Percentiles rank a stretch among this genome's conserved stretches.
phyloP scores from a whole-genome alignment of 2,888 invertebrate species.

The Drosophila mettleri region DNA sequence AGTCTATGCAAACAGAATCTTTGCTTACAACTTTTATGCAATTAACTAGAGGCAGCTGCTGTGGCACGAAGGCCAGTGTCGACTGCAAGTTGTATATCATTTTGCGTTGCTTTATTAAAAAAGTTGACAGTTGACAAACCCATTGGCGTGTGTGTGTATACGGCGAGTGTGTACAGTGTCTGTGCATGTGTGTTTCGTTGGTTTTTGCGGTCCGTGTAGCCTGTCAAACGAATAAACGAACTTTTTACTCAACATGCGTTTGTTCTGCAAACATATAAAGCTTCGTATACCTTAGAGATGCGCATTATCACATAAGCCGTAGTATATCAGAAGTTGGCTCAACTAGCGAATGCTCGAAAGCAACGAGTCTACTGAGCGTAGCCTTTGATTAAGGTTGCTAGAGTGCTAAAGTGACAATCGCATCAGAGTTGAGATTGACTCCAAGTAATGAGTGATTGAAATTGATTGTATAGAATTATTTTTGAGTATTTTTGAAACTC shows the following conservation, averaged over 20 bases:
- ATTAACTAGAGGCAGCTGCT: slow-evolving; percentile 51
- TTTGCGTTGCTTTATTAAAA: slow-evolving; percentile 75
- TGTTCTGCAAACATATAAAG: slow-evolving; percentile 26
- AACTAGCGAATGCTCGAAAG: neutral
- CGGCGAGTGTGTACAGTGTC: slow-evolving; percentile 12
- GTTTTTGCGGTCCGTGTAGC: slow-evolving; percentile 75
- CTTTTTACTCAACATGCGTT: slow-evolving; percentile 43
- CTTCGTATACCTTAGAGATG: slow-evolving; percentile 15
- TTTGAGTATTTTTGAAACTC: too few relatives aligned
- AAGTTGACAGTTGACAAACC: slow-evolving; percentile 81
- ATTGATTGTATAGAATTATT: too few relatives aligned
- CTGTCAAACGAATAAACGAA: slow-evolving; percentile 67
- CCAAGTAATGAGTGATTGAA: neutral
- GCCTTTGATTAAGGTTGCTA: too few relatives aligned
- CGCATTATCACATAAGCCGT: slow-evolving; percentile 16
- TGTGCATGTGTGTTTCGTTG: slow-evolving; percentile 50
- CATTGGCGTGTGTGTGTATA: slow-evolving; percentile 44
- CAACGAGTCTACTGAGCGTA: neutral
- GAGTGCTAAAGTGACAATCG: neutral
- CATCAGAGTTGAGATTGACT: neutral
- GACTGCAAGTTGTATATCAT: slow-evolving; percentile 48
- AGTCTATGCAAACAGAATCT: slow-evolving; percentile 44
- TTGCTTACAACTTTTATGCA: slow-evolving; percentile 61
- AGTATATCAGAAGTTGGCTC: neutral
- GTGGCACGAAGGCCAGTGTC: slow-evolving; percentile 21